Percentiles rank a stretch among this genome's conserved stretches.
phyloP scores from a whole-genome alignment of 2,888 invertebrate genomes.

The Mythimna ferrago region DNA sequence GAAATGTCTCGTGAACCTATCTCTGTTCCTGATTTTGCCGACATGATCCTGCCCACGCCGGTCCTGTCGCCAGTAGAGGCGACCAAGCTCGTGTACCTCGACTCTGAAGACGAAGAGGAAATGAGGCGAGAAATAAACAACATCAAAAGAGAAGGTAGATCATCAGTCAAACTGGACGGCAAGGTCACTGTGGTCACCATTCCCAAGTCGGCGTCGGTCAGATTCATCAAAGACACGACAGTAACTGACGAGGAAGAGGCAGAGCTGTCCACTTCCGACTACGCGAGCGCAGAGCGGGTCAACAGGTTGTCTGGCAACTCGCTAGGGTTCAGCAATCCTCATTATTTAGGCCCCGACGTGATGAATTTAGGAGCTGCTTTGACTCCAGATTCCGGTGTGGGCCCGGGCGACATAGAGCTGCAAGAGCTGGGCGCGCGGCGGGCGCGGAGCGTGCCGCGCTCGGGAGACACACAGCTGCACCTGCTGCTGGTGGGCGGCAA shows the following conservation, averaged over 20 bases:
- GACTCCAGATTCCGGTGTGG: constrained; percentile 92
- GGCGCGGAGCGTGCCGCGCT: constrained; percentile 72
- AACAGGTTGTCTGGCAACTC: constrained; percentile 89
- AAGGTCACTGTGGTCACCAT: constrained; percentile 87
- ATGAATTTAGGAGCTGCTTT: constrained; percentile 92
- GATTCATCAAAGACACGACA: constrained; percentile 89
- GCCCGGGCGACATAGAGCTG: constrained; percentile 86
- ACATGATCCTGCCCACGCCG: constrained; percentile 92
- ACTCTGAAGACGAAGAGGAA: constrained; percentile 92
- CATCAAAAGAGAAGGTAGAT: constrained; percentile 70
- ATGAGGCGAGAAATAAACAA: constrained; percentile 71
- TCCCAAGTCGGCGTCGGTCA: constrained; percentile 91
- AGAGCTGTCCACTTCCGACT: constrained; percentile 93
- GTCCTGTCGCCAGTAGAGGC: constrained; percentile 93
- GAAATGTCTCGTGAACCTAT: constrained; percentile 92
- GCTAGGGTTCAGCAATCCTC: constrained; percentile 94
- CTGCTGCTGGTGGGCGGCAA: constrained; percentile 93
- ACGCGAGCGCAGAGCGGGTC: constrained; percentile 93
- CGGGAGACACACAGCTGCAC: constrained; percentile 74
- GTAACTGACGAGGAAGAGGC: constrained; percentile 90
- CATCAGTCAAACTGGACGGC: constrained; percentile 81
- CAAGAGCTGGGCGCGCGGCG: constrained; percentile 76
- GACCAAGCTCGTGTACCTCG: constrained; percentile 92
- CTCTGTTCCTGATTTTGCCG: constrained; percentile 94
- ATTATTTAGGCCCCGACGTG: constrained; percentile 93